Evolutionary conservation across 1,140 invertebrate genomes (phyloP).

Genomic region (Dufourea novaeangliae): DNA sequence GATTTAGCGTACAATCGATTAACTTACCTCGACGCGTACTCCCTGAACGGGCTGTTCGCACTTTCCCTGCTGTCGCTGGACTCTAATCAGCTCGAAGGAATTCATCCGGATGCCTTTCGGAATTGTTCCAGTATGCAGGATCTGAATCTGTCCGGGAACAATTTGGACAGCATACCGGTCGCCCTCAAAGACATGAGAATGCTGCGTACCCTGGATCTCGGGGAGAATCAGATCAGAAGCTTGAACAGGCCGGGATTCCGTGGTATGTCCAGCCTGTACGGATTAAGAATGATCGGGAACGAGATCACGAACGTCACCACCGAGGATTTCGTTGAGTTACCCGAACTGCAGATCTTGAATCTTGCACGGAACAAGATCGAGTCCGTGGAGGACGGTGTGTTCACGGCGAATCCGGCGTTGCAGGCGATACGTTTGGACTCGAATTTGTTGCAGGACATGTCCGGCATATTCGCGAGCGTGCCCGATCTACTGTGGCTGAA

Average conservation of each 20-base stretch:
- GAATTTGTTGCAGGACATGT: conserved; percentile 90
- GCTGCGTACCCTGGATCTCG: conserved; percentile 90
- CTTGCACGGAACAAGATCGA: conserved; percentile 91
- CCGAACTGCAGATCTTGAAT: conserved; percentile 90
- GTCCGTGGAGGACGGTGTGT: conserved; percentile 88
- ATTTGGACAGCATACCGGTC: conserved; percentile 87
- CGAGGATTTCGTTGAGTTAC: conserved; percentile 87
- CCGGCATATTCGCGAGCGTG: conserved; percentile 88
- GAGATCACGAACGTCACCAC: conserved; percentile 89
- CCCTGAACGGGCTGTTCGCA: conserved; percentile 91
- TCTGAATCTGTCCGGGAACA: conserved; percentile 91
- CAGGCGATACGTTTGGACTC: conserved; percentile 91
- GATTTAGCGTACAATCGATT: conserved; percentile 90
- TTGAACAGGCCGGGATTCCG: conserved; percentile 91
- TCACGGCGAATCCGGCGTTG: conserved; percentile 87
- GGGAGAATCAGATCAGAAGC: conserved; percentile 89
- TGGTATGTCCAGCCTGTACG: conserved; percentile 89
- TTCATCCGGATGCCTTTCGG: conserved; percentile 90
- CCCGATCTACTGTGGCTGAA: conserved; percentile 91
- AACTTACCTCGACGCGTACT: conserved; percentile 87
- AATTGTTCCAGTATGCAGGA: conserved; percentile 91
- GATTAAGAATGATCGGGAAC: conserved; percentile 90
- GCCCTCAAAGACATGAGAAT: conserved; percentile 89
- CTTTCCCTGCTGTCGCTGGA: conserved; percentile 90
- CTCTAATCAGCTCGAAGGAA: conserved; percentile 87